These are phyloP conservation scores for Ptilorrhoa leucosticta DNA, from an alignment of 2,113 vertebrate genomes.

Conservation along the genomic window DNA sequence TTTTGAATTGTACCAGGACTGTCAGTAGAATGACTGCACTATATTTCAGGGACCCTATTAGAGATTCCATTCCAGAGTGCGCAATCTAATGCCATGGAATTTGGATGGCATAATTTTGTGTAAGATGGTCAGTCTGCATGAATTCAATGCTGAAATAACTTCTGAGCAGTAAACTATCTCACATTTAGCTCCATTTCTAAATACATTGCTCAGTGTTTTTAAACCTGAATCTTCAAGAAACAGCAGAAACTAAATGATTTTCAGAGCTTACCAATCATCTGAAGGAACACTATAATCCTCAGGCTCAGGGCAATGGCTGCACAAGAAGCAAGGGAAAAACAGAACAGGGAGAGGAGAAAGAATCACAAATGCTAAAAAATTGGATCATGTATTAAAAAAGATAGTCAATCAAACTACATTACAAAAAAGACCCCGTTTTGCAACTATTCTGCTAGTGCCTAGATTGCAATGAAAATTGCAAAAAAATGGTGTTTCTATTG, in stretches of 20 bases:
- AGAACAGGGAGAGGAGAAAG: constrained; percentile 60
- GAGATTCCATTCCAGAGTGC: background rate
- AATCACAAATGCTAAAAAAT: constrained; percentile 38
- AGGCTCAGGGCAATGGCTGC: constrained; percentile 90
- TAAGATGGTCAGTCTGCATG: background rate
- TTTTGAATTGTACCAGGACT: background rate
- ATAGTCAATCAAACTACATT: background rate
- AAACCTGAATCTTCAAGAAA: background rate
- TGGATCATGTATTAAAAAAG: background rate
- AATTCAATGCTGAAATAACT: background rate
- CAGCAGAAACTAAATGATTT: background rate
- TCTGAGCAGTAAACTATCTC: background rate
- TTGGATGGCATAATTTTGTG: background rate
- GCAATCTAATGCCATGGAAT: background rate
- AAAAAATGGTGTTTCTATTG: background rate
- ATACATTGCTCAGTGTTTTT: background rate
- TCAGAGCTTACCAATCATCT: constrained; percentile 90
- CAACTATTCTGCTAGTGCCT: background rate
- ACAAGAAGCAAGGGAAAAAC: constrained; percentile 63
- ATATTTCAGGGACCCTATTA: background rate
- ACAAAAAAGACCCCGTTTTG: background rate
- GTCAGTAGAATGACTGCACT: background rate
- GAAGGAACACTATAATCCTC: constrained; percentile 92
- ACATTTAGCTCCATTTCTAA: background rate
- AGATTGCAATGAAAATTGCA: background rate